Conservation (phyloP, 2,113 vertebrate species). For the Pantherophis guttatus region DNA sequence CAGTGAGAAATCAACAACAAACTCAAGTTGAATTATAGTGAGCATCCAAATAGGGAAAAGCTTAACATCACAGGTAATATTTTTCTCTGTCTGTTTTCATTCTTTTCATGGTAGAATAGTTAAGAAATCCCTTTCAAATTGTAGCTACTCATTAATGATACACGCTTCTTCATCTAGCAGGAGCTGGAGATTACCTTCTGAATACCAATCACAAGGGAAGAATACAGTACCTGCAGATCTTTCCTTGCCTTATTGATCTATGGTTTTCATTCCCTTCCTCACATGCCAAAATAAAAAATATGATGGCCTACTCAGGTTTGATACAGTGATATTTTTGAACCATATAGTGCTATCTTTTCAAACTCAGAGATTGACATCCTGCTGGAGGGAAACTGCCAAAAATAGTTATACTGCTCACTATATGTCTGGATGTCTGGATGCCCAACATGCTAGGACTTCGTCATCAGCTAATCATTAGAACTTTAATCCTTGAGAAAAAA, state of each 20-base stretch:
- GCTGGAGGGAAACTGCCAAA: background rate
- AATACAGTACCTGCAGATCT: background rate
- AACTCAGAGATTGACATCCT: background rate
- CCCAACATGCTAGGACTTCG: background rate
- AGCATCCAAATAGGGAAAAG: background rate
- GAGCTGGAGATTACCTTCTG: background rate
- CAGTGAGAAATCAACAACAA: slow-evolving; percentile 15
- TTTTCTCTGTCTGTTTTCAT: background rate
- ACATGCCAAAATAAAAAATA: slow-evolving; percentile 13
- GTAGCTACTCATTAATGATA: background rate
- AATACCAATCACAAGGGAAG: background rate
- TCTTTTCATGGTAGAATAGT: background rate
- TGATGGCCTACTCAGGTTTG: background rate
- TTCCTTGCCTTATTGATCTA: background rate
- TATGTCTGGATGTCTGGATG: background rate
- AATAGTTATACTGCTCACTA: background rate
- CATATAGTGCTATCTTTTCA: background rate
- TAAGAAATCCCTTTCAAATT: background rate
- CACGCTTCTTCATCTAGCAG: background rate
- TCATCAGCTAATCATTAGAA: background rate
- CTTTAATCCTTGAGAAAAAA: background rate
- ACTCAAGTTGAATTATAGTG: slow-evolving; percentile 3
- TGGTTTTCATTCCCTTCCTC: background rate
- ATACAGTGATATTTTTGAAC: background rate
- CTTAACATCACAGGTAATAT: background rate